Base-by-base conservation (phyloP, 2,797 vertebrate species). In the Poecile montanus region DNA sequence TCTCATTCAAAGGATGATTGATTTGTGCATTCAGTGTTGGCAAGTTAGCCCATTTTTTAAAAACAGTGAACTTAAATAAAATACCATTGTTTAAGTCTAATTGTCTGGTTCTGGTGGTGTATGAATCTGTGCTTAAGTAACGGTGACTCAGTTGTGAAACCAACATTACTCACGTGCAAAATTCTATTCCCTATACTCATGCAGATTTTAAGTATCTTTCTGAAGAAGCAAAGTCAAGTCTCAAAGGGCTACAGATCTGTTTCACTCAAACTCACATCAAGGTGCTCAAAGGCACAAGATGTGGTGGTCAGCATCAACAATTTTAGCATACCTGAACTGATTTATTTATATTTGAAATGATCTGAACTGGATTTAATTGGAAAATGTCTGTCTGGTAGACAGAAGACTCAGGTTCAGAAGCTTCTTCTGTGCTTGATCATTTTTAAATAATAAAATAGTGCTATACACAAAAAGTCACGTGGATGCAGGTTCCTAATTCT, bases 181-280 rank as follows among this genome's bases (percentile, higher is more conserved):
- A 68, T 77, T 80, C 77, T 78, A 75, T 84, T 87, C 75, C 61
- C 65, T 67, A 30, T 22, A 40, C 34, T 78, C 62, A 42, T 16
- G 48, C 15, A 89, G 89, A 89, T 84, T 92, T 94, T 70, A 90
- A 92, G 40, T 47, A 85, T 30, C 62, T 62, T 92, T 80, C 62
- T 60, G n/a, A 89, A 88, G 78, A 75, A 87, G 57, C 4, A 51
- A 63, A 74, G 47, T 16, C n/a, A 76, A 25, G 48, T 51, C 75
- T 92, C 62, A 66, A 62, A 68, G 54, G 60, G 40, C 51, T 70
- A 54, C 26, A 47, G 54, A 57, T 54, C 53, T 42, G 16, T 54
- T 91, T 67, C 36, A 65, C 25, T 65, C 57, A 53, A 47, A 19
- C n/a, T 72, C n/a, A 65, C 1, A 3, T 34, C 50, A 74, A 91